phyloP scores from a whole-genome alignment of 1,140 invertebrate species.

The Tetranychus urticae region DNA sequence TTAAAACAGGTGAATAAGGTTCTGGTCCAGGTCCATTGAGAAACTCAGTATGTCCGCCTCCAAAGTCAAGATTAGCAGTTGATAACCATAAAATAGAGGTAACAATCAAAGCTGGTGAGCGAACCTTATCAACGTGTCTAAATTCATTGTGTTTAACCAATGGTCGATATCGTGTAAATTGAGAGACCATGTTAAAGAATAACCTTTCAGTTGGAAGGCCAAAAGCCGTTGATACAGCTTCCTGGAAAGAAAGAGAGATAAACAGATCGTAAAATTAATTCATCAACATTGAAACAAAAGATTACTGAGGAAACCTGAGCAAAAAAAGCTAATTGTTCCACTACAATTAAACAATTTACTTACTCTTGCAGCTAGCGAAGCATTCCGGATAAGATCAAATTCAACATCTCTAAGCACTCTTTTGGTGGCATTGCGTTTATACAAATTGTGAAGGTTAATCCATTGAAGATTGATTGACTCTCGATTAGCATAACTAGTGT shows the following conservation, averaged over 20 bases:
- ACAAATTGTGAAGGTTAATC: not conserved
- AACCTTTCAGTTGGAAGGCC: not conserved
- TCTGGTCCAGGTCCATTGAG: not conserved
- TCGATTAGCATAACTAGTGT: not conserved
- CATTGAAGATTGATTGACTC: constrained; percentile 1
- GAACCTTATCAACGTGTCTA: constrained; percentile 1
- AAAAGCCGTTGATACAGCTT: not conserved
- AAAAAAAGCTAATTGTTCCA: not conserved
- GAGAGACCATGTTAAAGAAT: not conserved
- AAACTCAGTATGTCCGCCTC: not conserved
- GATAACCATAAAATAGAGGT: not conserved
- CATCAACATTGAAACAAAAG: not conserved
- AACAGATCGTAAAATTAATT: not conserved
- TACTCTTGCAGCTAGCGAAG: not conserved
- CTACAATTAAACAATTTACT: not conserved
- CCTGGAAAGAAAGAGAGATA: not conserved
- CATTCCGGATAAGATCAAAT: not conserved
- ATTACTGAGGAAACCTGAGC: not conserved
- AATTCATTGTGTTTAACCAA: not conserved
- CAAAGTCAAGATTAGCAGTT: not conserved
- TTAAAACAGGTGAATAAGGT: not conserved
- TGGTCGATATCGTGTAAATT: not conserved
- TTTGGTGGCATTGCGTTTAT: not conserved
- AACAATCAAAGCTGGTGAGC: not conserved
- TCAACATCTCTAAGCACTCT: not conserved